phyloP scores from a whole-genome alignment of 2,797 vertebrate species.

The Threskiornis aethiopicus region DNA sequence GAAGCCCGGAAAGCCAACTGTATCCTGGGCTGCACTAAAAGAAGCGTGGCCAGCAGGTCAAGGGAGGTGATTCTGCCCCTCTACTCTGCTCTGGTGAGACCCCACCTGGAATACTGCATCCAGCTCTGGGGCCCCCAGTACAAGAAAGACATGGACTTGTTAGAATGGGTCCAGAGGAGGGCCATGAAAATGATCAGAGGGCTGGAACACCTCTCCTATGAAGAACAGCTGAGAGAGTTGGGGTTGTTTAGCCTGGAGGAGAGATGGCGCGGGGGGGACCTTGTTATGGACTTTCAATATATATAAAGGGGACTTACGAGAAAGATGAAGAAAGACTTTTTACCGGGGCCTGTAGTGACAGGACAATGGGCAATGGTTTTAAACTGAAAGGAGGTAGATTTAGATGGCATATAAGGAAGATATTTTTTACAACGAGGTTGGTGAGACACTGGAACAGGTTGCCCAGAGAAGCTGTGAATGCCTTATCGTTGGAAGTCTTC shows the following conservation, averaged over 20 bases:
- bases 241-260: background rate
- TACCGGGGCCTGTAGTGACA: background rate
- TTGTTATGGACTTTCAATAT: background rate
- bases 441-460: background rate
- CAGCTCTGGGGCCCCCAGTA: background rate
- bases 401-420: background rate
- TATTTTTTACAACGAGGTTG: background rate
- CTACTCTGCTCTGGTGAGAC: background rate
- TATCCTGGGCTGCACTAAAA: background rate
- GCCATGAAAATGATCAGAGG: too few species aligned
- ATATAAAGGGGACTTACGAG: background rate
- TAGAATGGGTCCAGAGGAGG: background rate
- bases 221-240: background rate
- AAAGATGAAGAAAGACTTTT: background rate
- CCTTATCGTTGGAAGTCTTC: background rate
- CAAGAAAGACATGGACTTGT: background rate
- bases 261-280: rapidly evolving
- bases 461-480: background rate
- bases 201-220: background rate
- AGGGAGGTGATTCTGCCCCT: background rate
- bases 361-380: background rate
- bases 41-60: background rate
- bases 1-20: background rate
- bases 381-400: background rate
- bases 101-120: background rate